A percentile compares a stretch with the other conserved stretches of the same genome.
Conservation (phyloP, 1,140 invertebrate genomes). For the Parasteatoda tepidariorum region DNA sequence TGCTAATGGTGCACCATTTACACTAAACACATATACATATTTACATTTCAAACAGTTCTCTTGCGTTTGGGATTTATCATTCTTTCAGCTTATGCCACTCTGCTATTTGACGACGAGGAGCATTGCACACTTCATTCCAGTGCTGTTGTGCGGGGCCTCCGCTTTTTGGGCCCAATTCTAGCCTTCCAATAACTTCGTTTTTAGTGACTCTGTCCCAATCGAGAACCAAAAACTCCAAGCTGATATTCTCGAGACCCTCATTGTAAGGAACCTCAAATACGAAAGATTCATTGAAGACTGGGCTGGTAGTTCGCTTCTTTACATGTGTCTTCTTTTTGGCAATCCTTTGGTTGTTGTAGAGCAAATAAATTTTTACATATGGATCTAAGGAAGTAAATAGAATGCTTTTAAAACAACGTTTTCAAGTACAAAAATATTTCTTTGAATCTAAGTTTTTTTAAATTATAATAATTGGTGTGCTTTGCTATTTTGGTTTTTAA, state of each 20-base stretch:
- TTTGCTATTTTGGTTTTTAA: no score
- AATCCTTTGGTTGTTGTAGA: constrained; percentile 96
- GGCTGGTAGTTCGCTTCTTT: constrained; percentile 96
- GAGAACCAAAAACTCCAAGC: constrained; percentile 90
- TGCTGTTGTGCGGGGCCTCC: constrained; percentile 87
- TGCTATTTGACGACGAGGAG: constrained; percentile 95
- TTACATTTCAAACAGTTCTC: constrained; percentile 14
- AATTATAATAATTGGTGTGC: no score
- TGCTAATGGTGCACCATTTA: constrained; percentile 31
- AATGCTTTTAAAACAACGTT: not conserved
- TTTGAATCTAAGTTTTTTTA: no score
- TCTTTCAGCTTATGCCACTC: constrained; percentile 93
- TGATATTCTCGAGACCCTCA: constrained; percentile 88
- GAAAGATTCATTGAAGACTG: constrained; percentile 98
- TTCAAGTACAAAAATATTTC: not conserved
- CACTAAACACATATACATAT: constrained; percentile 53
- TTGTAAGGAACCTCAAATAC: constrained; percentile 75
- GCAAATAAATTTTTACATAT: constrained; percentile 95
- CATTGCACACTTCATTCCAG: constrained; percentile 96
- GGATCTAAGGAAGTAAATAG: constrained; percentile 77
- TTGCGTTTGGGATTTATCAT: constrained; percentile 9
- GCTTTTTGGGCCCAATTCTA: constrained; percentile 85
- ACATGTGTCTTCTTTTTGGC: constrained; percentile 99
- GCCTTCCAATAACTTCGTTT: constrained; percentile 95
- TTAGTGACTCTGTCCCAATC: constrained; percentile 98